Evolutionary conservation across 2,797 vertebrate genomes (phyloP).

Genomic region (Scomberomorus guttatus): DNA sequence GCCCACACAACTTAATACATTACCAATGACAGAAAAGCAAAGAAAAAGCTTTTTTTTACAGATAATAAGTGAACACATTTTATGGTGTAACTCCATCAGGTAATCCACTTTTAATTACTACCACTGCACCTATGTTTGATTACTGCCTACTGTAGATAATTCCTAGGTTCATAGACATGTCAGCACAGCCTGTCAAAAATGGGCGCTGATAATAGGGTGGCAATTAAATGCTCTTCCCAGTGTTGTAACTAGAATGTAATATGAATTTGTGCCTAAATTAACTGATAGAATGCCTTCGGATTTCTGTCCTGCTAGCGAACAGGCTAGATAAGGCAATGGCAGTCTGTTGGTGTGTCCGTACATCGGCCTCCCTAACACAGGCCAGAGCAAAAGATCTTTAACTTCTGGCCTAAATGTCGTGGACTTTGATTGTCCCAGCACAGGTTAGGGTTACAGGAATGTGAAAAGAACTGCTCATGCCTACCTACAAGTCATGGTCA

Average conservation of each 20-base stretch:
- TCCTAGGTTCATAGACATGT: conserved; percentile 44
- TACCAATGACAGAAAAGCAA: conserved; percentile 10
- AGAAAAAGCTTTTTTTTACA: conserved; percentile 30
- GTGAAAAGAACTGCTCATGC: too few relatives aligned
- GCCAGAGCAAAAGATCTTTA: too few relatives aligned
- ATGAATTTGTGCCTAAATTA: neutral
- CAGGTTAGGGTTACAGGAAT: too few relatives aligned
- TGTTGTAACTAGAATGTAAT: conserved; percentile 3
- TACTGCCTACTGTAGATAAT: conserved; percentile 32
- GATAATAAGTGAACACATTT: conserved; percentile 24
- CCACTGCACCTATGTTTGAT: conserved; percentile 47
- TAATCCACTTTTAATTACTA: conserved; percentile 48
- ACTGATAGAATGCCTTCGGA: conserved; percentile 6
- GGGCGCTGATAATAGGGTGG: conserved; percentile 32
- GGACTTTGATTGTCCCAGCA: too few relatives aligned
- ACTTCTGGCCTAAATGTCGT: too few relatives aligned
- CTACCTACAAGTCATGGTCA: too few relatives aligned
- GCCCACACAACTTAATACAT: conserved; percentile 10
- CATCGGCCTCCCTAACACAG: neutral
- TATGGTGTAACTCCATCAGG: neutral
- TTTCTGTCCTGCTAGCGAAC: neutral
- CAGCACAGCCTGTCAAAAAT: conserved; percentile 38
- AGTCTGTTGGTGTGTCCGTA: neutral
- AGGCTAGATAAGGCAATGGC: too few relatives aligned
- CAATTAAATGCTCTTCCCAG: conserved; percentile 28